These are phyloP conservation scores for Diploscapter pachys DNA, from an alignment of 1,140 invertebrate genomes.

Conservation along the genomic window DNA sequence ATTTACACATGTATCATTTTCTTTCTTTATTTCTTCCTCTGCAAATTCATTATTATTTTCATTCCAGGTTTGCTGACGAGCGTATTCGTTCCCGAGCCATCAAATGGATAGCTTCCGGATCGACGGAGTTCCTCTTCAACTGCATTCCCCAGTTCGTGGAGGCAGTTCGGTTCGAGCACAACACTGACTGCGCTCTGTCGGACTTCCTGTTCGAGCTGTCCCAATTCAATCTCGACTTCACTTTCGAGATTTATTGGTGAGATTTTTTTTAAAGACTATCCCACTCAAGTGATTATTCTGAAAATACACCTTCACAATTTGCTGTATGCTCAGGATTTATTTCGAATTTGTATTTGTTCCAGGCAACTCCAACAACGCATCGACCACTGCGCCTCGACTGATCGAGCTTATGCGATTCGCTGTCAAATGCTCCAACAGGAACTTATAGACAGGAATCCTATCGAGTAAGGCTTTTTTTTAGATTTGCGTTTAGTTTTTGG, in stretches of 20 bases:
- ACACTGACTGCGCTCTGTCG: constrained; percentile 79
- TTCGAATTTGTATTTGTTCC: constrained; percentile 3
- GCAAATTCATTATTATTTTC: constrained; percentile 12
- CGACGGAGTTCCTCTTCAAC: constrained; percentile 81
- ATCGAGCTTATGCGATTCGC: constrained; percentile 23
- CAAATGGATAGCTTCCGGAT: constrained; percentile 73
- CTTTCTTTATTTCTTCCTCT: constrained; percentile 28
- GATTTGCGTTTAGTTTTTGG: not conserved
- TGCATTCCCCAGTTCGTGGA: constrained; percentile 89
- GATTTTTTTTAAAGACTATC: constrained; percentile 15
- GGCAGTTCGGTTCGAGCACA: constrained; percentile 86
- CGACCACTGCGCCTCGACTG: constrained; percentile 28
- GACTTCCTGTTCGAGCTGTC: constrained; percentile 78
- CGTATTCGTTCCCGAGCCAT: constrained; percentile 80
- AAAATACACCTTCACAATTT: too few species aligned
- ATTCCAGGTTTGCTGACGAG: constrained; percentile 80
- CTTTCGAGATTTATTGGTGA: constrained; percentile 88
- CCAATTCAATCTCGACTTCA: constrained; percentile 78
- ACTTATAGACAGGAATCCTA: constrained; percentile 27
- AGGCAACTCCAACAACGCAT: constrained; percentile 41
- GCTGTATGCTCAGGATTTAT: too few species aligned
- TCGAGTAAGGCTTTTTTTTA: not conserved
- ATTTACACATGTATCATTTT: constrained; percentile 10
- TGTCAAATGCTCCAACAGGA: constrained; percentile 38
- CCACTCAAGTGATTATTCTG: too few species aligned